Evolutionary conservation across 2,888 invertebrate species (phyloP), one percentile per base, ranked within the genome.

Genomic region (Callosobruchus maculatus): DNA sequence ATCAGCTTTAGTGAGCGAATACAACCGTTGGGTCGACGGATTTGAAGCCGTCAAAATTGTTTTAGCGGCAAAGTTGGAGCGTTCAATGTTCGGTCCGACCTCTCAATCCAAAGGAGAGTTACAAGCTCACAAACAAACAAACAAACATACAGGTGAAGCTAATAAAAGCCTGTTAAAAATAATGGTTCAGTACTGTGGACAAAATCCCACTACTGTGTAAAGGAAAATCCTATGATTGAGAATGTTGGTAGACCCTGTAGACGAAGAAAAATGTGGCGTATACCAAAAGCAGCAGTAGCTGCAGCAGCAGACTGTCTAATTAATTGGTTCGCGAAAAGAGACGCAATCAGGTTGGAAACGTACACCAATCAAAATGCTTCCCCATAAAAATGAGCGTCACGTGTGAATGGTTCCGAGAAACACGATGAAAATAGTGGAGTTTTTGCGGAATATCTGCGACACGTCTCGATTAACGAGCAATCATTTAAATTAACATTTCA

Each of bases 251-350:
- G 49, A 49, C 49, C 49, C 49, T 49, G 49, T 49, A 49, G 49
- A 49, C 49, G 49, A 7, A 13, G 9, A 49, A 49, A 49, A 68
- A 68, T 68, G 68, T 68, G 68, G 20, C 22, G 9, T 22, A 68
- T 22, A 68, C 68, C 68, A 68, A 68, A 68, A 21, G 9, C 21
- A 68, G 74, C 72, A 68, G 4, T 2, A 67, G 9, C 21, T n/a
- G 20, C 7, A 68, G 73, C 72, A 71, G 77, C 78, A 78, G 79
- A 80, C 77, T 75, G 74, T 80, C 81, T 83, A 84, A 84, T 83
- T 84, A 84, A 84, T 84, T 83, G 82, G 74, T 82, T 81, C 82
- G 81, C 79, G 77, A 82, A 84, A 82, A 81, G 81, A 81, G 80
- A 80, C 80, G 78, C 82, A 81, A 82, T 81, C 83, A 81, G 81